These are phyloP conservation scores for Elanus axillaris DNA, from an alignment of 2,113 vertebrate species.

Conservation along the genomic window DNA sequence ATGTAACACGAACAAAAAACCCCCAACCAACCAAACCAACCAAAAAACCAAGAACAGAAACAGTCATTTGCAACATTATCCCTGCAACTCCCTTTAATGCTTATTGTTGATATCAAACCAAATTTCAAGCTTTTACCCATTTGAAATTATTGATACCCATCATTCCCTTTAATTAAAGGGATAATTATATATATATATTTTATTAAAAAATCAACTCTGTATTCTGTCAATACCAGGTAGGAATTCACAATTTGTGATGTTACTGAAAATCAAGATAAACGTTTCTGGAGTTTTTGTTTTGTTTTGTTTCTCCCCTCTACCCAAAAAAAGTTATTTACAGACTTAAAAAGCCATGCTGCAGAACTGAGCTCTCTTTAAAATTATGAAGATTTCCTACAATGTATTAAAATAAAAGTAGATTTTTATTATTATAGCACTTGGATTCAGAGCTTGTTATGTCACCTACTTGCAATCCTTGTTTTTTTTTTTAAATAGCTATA, in stretches of 20 bases:
- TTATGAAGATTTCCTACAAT: conserved; percentile 96
- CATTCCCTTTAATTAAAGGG: conserved; percentile 93
- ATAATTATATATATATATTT: conserved; percentile 84
- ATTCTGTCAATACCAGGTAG: conserved; percentile 89
- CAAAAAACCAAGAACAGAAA: conserved; percentile 55
- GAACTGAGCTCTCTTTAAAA: conserved; percentile 88
- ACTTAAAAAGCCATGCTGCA: conserved; percentile 96
- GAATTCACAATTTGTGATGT: conserved; percentile 94
- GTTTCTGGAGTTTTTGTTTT: conserved; percentile 69
- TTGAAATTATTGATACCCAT: conserved; percentile 81
- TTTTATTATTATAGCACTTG: conserved; percentile 97
- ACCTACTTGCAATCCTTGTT: conserved; percentile 76
- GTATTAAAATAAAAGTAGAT: conserved; percentile 99
- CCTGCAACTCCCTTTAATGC: conserved; percentile 72
- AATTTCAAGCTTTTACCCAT: conserved; percentile 73
- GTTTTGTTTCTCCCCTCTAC: conserved; percentile 74
- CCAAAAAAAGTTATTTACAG: conserved; percentile 96
- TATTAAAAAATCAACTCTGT: conserved; percentile 92
- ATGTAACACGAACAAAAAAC: conserved; percentile 21
- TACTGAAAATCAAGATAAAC: conserved; percentile 75
- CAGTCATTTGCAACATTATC: conserved; percentile 60
- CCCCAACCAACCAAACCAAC: background rate
- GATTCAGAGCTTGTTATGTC: conserved; percentile 84
- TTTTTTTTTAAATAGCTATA: conserved; percentile 55
- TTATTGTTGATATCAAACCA: conserved; percentile 68